Evolutionary conservation across 1,140 invertebrate species (phyloP), one percentile per base, ranked within the genome.

Genomic region (Bacillus rossius): DNA sequence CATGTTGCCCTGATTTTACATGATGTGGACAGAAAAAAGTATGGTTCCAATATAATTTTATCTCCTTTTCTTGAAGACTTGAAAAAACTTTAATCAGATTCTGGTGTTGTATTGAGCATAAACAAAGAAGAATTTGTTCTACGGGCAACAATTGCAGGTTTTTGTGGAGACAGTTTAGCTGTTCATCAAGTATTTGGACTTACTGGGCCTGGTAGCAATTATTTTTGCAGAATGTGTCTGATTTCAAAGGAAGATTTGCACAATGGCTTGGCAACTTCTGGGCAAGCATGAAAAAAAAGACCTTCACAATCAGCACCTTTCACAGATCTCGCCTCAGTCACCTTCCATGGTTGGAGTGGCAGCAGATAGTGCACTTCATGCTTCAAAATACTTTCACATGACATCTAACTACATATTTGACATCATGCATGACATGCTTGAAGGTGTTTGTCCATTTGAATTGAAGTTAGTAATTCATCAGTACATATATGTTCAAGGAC

Each of bases 361-460:
- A 34, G 29, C 29, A 34, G 29, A 34, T 34, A 34, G 29, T 34
- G 29, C 29, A 4, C 29, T 34, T 34, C 29, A 34, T 10, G 10
- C 5, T 34, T 34, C 10, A 34, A 34, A 34, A 7, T 64, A 64
- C 60, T 75, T 72, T 66, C 67, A 73, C 65, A 64, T 71, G 23
- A 65, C 65, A 22, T 26, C 70, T 17, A 75, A 76, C 64, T 63
- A 61, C 48, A 62, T 60, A 40, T 64, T 71, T 38, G 73, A 76
- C 62, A 48, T 66, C 1, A 72, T 74, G 71, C 71, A 76, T 57
- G 73, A 76, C 57, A 34, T 74, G 16, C 67, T 70, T 23, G 72
- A 75, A 63, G 71, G 73, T 2, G 62, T 73, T 56, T 70, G 64
- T 20, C 64, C 67, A 34, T 71, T 70, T 55, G 67, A 71, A 59